Conservation (phyloP, 1,140 invertebrate genomes). For the Agrilus planipennis region DNA sequence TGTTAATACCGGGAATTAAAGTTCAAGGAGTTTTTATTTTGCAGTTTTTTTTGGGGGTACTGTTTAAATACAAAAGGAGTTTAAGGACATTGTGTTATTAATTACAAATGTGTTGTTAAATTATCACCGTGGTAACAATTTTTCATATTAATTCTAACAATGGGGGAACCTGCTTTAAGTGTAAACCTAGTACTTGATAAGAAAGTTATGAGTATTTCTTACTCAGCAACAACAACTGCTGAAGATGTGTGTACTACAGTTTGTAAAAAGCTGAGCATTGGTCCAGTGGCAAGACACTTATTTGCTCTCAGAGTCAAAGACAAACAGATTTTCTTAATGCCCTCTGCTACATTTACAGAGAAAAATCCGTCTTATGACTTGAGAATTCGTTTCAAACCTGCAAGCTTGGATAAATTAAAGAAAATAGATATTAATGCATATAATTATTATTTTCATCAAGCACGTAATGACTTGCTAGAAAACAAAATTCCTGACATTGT, state of each 20-base stretch:
- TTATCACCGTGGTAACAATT: no score
- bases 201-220: conserved; percentile 32
- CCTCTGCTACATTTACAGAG: conserved; percentile 40
- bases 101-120: no score
- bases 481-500: conserved; percentile 65
- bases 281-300: conserved; percentile 60
- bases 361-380: conserved; percentile 53
- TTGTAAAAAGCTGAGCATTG: conserved; percentile 56
- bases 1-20: no score
- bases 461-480: conserved; percentile 61
- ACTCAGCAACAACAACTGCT: conserved; percentile 32
- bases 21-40: no score
- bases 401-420: conserved; percentile 48
- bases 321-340: conserved; percentile 51
- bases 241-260: conserved; percentile 62
- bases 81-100: no score
- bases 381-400: conserved; percentile 63
- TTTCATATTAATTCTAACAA: no score
- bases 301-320: conserved; percentile 56
- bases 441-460: conserved; percentile 78
- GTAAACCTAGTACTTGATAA: conserved; percentile 30
- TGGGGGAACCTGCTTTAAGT: conserved; percentile 19
- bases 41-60: no score
- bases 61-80: no score
- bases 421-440: conserved; percentile 60